A percentile compares a stretch with the other conserved stretches of the same genome.
Evolutionary conservation across 2,888 invertebrate species (phyloP).

Genomic region (Cephus runcator): DNA sequence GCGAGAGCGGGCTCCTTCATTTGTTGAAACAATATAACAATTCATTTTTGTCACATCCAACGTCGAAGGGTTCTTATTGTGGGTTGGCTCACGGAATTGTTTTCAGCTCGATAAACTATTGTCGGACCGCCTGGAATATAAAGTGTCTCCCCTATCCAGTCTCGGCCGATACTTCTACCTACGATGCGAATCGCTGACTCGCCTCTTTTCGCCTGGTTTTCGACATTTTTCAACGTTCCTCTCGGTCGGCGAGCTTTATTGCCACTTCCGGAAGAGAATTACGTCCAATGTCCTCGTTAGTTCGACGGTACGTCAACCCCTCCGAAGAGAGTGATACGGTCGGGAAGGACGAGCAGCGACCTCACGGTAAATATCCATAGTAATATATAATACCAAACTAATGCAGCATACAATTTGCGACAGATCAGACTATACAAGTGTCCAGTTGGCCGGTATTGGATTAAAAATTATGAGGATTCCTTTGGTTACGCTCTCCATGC

Average conservation of each 20-base stretch:
- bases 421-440: neutral
- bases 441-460: neutral
- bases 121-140: conserved; percentile 26
- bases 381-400: neutral
- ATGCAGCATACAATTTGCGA: neutral
- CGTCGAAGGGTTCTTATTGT: conserved; percentile 53
- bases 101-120: conserved; percentile 45
- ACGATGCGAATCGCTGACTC: neutral
- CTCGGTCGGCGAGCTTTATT: neutral
- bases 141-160: neutral
- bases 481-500: neutral
- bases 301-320: neutral
- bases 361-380: neutral
- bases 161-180: neutral
- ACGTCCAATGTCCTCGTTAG: neutral
- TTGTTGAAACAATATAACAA: conserved; percentile 63
- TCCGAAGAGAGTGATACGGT: conserved; percentile 15
- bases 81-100: conserved; percentile 38
- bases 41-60: conserved; percentile 61
- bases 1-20: conserved; percentile 48
- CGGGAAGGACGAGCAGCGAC: conserved; percentile 29
- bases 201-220: neutral
- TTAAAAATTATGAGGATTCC: neutral
- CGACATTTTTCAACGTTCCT: neutral
- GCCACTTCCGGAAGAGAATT: neutral